Evolutionary conservation across 2,797 vertebrate species (phyloP), one percentile per base, ranked within the genome.

Genomic region (Platalea minor): DNA sequence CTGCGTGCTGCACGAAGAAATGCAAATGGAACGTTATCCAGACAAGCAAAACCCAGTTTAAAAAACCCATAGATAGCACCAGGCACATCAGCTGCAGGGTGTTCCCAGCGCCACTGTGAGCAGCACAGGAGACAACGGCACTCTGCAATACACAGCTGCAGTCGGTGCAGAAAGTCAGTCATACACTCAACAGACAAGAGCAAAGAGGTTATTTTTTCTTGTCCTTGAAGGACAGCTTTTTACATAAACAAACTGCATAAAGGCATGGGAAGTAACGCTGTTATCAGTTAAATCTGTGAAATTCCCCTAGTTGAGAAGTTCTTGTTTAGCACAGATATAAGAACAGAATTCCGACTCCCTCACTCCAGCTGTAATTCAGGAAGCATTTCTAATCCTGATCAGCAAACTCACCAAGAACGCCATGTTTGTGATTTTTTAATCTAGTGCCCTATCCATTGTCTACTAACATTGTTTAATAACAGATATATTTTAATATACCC

Each of bases 181-280:
- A 41, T 41, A 41, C 39, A 91, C 41, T 91, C 79, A 82, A 94
- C 39, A 76, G 13, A 80, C 51, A 88, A 87, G 91, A 79, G 60
- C 81, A 74, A 79, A 89, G 74, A 80, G 13, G 21, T 29, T 96
- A 15, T 83, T 79, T 94, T 91, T 80, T 57, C 83, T 63, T 61
- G n/a, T 53, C 60, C 90, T 85, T 79, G 68, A 89, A 73, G 77
- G 60, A 83, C 57, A 92, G 80, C 59, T 91, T 95, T 96, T 91
- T 80, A 93, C 68, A 92, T 72, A 95, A 96, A 93, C 67, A 93
- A 93, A 85, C 68, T 85, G 53, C 57, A 83, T n/a, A 83, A 84
- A 94, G 45, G 43, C 86, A 96, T 5, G 33, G 48, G 31, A 94
- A 87, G 57, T 43, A 80, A 87, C 43, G 56, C 33, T 93, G 78